Evolutionary conservation across 2,113 vertebrate genomes (phyloP), one percentile per base, ranked within the genome.

Genomic region (Corythornis madagascariensis): DNA sequence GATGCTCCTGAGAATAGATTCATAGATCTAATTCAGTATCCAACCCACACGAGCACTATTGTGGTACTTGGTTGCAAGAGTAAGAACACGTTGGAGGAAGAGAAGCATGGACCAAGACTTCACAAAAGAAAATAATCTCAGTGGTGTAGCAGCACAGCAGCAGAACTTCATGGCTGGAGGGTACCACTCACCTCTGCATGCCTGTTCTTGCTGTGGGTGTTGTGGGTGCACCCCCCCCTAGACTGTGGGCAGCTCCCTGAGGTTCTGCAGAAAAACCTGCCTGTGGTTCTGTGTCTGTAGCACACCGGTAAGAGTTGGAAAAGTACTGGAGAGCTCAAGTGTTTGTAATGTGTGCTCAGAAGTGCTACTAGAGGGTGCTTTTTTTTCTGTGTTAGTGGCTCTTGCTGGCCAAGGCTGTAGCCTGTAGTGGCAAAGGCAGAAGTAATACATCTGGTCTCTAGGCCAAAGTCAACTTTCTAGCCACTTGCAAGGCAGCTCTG

Each of bases 141-240:
- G 26, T 3, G 8, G 16, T 66, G 33, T 22, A 50, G 57, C 25
- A 21, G 83, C 0, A 2, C 26, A 20, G 40, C 3, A 8, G 35
- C 21, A 42, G 77, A 12, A 4, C n/a, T n/a, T n/a, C 0, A 0
- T 38, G 8, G 47, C 69, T 14, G 24, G 69, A 57, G 50, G 64
- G 31, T 65, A 55, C 63, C 1, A 2, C 18, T 2, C 1, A 1
- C 38, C 42, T 40, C 16, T 0, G 0, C 8, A 11, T 59, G 55
- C 76, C 29, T 33, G 17, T 29, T 53, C 12, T 7, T 67, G 60
- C 73, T 67, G 59, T 3, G 7, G 57, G 2, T 67, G 60, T 69
- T 67, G 59, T 3, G 7, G 69, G 2, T 40, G 35, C 33, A 7
- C 72, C 63, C n/a, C 20, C 55, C 6, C 31, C n/a, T n/a, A 4